These are phyloP conservation scores for Meleagris gallopavo DNA, from an alignment of 2,113 vertebrate genomes.

Conservation along the genomic window DNA sequence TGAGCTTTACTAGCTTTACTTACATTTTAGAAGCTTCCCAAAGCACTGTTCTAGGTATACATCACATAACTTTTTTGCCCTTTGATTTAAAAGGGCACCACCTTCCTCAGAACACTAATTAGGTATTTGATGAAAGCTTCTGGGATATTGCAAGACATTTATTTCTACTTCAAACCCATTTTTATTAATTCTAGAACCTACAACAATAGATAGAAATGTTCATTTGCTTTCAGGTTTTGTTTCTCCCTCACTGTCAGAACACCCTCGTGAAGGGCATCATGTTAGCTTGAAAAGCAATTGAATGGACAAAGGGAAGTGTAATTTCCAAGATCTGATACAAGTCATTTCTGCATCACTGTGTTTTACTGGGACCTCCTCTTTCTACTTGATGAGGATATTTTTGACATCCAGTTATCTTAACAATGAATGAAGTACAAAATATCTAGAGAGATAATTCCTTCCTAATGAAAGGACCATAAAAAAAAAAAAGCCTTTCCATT, in stretches of 20 bases:
- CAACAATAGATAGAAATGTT: not conserved
- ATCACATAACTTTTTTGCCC: not conserved
- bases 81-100: not conserved
- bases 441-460: not conserved
- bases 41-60: not conserved
- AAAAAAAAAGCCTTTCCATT: not conserved
- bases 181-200: not conserved
- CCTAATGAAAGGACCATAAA: not conserved
- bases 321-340: not conserved
- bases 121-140: not conserved
- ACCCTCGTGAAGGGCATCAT: accelerated
- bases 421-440: not conserved
- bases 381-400: not conserved
- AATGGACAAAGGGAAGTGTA: not conserved
- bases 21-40: not conserved
- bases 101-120: not conserved
- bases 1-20: not conserved
- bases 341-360: not conserved
- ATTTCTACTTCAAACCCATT: not conserved
- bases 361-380: not conserved
- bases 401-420: not conserved
- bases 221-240: not conserved
- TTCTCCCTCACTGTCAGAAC: not conserved
- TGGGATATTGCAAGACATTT: not conserved
- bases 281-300: not conserved